These are phyloP conservation scores for Synergus laeviventris DNA, from an alignment of 2,888 invertebrate genomes.

Conservation along the genomic window DNA sequence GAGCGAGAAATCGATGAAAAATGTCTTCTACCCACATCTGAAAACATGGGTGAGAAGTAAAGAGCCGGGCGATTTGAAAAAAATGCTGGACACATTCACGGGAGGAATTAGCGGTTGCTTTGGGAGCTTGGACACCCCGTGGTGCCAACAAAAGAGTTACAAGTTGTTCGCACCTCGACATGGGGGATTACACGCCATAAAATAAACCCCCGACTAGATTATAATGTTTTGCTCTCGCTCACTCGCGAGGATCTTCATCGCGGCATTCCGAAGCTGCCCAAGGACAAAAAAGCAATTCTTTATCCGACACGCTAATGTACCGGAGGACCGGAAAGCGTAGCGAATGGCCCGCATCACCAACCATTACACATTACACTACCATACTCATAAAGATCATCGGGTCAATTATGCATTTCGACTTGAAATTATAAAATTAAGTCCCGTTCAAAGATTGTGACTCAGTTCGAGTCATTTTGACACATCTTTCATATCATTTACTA, in stretches of 20 bases:
- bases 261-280: slow-evolving; percentile 49
- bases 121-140: slow-evolving; percentile 68
- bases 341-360: slow-evolving; percentile 47
- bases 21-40: slow-evolving; percentile 30
- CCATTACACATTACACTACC: slow-evolving; percentile 33
- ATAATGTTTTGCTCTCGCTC: slow-evolving; percentile 67
- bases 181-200: slow-evolving; percentile 73
- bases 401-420: slow-evolving; percentile 25
- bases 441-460: neutral
- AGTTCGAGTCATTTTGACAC: neutral
- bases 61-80: slow-evolving; percentile 22
- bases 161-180: slow-evolving; percentile 74
- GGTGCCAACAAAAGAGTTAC: slow-evolving; percentile 73
- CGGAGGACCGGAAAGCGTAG: slow-evolving; percentile 55
- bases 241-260: slow-evolving; percentile 49
- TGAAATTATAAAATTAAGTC: slow-evolving; percentile 12
- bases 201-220: slow-evolving; percentile 71
- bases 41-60: slow-evolving; percentile 34
- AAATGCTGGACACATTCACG: slow-evolving; percentile 51
- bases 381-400: slow-evolving; percentile 24
- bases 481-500: neutral
- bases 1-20: slow-evolving; percentile 38
- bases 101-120: slow-evolving; percentile 72
- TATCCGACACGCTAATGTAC: slow-evolving; percentile 47
- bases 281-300: slow-evolving; percentile 53